Conservation (phyloP, 2,888 invertebrate species). For the Folsomia manolachei region DNA sequence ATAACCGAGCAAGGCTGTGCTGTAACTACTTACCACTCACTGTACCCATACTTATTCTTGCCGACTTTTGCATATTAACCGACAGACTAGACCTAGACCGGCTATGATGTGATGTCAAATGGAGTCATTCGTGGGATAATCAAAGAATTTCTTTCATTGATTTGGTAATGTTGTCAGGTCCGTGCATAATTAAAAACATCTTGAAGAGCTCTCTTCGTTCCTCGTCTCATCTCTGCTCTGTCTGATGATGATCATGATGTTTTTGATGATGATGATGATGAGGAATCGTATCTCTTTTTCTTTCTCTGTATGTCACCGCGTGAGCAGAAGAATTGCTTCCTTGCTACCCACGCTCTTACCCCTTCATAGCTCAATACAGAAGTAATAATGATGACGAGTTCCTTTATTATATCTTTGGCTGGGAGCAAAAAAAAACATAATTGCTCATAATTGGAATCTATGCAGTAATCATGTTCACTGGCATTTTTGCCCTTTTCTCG, state of each 20-base stretch:
- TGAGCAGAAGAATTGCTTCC: conserved; percentile 23
- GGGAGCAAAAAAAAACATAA: conserved; percentile 46
- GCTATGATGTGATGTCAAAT: conserved; percentile 46
- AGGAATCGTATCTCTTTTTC: conserved; percentile 36
- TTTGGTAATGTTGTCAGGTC: conserved; percentile 45
- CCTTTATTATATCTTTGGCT: conserved; percentile 36
- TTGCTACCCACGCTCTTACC: conserved; percentile 5
- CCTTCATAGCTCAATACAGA: not conserved
- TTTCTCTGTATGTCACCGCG: conserved; percentile 42
- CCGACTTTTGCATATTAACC: no score
- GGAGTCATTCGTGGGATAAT: conserved; percentile 48
- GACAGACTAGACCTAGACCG: no score
- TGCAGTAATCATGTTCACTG: conserved; percentile 50
- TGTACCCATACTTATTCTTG: no score
- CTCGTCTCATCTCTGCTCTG: not conserved
- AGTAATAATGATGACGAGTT: conserved; percentile 40
- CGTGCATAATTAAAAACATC: conserved; percentile 52
- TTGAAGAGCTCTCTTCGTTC: conserved; percentile 34
- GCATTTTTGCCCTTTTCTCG: conserved; percentile 50
- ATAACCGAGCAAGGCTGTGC: conserved; percentile 2
- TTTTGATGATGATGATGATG: conserved; percentile 31
- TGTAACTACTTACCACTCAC: no score
- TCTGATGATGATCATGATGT: conserved; percentile 25
- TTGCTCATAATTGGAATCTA: conserved; percentile 52
- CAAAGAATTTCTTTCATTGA: conserved; percentile 52